Base-by-base conservation (phyloP, 2,797 vertebrate species). In the Tokudaia muenninki region DNA sequence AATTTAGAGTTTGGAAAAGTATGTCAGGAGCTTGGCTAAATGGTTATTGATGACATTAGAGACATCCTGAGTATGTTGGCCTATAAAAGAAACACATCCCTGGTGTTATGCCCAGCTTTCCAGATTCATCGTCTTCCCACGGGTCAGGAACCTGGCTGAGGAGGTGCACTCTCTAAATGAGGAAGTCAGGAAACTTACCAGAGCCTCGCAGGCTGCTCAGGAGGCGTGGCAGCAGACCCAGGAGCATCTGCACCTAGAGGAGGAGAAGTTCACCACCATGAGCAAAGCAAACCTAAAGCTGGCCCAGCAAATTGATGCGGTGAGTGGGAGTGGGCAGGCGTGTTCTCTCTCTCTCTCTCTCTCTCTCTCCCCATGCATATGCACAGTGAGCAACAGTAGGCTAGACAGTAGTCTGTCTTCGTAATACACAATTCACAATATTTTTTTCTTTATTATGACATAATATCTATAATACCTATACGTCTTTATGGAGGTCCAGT, bases 61-160 rank as follows among this genome's bases (percentile, higher is more conserved):
- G 82, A 80, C 8, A 0, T 31, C 29, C 11, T 78, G 55, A 61
- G 4, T 72, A 12, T 70, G 86, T 57, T 81, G 34, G 70, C 31
- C 3, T 37, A 50, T 59, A 6, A 63, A 78, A 78, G 44, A 59
- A 29, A 91, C 3, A 61, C 17, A 6, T 10, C 31, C 2, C 78
- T 77, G 52, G 17, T 8, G 0, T 47, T 87, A 47, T 29, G 2
- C 3, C 21, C 57, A 72, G 0, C 16, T 21, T 34, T 92, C 34
- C 22, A 4, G 41, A 55, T 8, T 65, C 65, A 4, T 97, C 1
- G 6, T 92, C 75, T 96, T 74, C 70, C 59, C 21, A 61, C 72
- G 99, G 99, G 99, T 99, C 94, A 99, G 99, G 98, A 99, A 99
- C 97, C 93, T 99, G 95, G 98, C 98, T 34, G 99, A 99, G 97